Percentiles rank a stretch among this genome's conserved stretches.
These are phyloP conservation scores for Eristalinus aeneus DNA, from an alignment of 2,888 invertebrate species.

Conservation along the genomic window DNA sequence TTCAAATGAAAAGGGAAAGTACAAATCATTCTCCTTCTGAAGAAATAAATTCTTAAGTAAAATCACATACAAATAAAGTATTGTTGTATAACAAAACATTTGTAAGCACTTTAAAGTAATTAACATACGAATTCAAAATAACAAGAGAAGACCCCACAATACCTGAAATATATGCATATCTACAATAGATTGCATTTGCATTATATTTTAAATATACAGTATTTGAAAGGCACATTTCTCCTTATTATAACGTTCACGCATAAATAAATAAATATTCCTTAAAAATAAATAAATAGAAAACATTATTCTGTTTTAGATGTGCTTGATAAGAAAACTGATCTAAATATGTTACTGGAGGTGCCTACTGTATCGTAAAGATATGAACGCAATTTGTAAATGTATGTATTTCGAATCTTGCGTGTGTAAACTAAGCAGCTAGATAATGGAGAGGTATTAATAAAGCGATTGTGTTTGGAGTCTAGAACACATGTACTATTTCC, in stretches of 20 bases:
- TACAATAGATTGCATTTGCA: slow-evolving; percentile 3
- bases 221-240: not conserved
- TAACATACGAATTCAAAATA: slow-evolving; percentile 37
- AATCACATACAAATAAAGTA: not conserved
- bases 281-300: too few relatives aligned
- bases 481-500: slow-evolving; percentile 46
- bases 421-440: slow-evolving; percentile 26
- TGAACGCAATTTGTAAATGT: slow-evolving; percentile 50
- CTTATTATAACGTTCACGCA: slow-evolving; percentile 1
- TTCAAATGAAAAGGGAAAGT: not conserved
- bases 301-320: slow-evolving; percentile 19
- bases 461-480: slow-evolving; percentile 55
- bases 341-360: not conserved
- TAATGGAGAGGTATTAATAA: slow-evolving; percentile 52
- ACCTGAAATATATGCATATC: not conserved
- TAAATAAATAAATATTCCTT: too few relatives aligned
- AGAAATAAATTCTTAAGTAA: not conserved
- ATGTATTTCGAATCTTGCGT: slow-evolving; percentile 55
- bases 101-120: not conserved
- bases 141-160: slow-evolving; percentile 12
- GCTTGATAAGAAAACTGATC: slow-evolving; percentile 44
- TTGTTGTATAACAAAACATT: not conserved
- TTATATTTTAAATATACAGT: not conserved
- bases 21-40: not conserved
- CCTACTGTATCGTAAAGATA: slow-evolving; percentile 32